These are phyloP conservation scores for Erinaceus europaeus DNA, from an alignment of 2,113 vertebrate genomes.

Conservation along the genomic window DNA sequence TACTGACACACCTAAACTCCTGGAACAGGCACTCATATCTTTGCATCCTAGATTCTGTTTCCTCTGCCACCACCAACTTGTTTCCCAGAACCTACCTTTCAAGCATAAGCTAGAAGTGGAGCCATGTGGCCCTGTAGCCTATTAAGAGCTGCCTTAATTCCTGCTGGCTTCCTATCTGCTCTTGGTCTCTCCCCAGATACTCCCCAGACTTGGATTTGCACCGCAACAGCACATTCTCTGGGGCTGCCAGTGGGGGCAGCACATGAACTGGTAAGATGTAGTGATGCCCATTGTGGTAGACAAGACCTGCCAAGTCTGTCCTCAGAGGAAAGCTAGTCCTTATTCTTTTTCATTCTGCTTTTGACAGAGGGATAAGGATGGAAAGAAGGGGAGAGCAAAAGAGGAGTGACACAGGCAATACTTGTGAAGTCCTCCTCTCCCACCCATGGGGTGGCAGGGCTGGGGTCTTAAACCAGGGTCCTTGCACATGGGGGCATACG, in stretches of 20 bases:
- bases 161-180: fast-evolving
- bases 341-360: no score
- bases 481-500: no score
- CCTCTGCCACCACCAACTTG: background rate
- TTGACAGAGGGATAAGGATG: no score
- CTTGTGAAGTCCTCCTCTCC: no score
- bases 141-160: background rate
- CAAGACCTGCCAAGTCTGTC: no score
- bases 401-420: no score
- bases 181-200: background rate
- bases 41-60: background rate
- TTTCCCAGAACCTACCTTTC: background rate
- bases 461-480: no score
- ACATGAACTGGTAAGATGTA: background rate
- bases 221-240: background rate
- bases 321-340: no score
- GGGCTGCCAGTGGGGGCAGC: background rate
- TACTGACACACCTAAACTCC: background rate
- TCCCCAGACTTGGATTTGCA: background rate
- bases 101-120: background rate
- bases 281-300: background rate
- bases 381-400: no score
- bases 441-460: no score
- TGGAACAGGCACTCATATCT: background rate
- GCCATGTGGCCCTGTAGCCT: fast-evolving